phyloP scores from a whole-genome alignment of 2,888 invertebrate genomes.

The Rhamnusium bicolor region DNA sequence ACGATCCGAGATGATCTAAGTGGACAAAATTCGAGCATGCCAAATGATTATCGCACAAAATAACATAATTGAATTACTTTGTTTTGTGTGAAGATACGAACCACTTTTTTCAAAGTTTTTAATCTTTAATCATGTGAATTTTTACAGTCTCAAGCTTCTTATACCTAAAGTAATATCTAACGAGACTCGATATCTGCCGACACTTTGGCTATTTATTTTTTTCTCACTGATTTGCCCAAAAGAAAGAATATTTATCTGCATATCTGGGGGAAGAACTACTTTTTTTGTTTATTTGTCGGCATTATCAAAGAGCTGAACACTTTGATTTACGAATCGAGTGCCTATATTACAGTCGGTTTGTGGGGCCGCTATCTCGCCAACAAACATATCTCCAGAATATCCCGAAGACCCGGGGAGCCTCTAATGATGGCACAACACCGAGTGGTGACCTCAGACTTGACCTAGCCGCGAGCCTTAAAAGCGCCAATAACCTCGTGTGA shows the following conservation, averaged over 20 bases:
- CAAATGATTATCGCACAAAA: too few species aligned
- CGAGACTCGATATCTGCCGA: too few species aligned
- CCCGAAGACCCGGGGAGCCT: slow-evolving; percentile 38
- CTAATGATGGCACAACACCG: slow-evolving; percentile 47
- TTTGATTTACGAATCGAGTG: slow-evolving; percentile 11
- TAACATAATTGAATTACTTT: too few species aligned
- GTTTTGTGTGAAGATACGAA: too few species aligned
- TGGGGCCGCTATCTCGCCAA: background rate
- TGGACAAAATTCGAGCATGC: too few species aligned
- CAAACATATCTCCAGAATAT: slow-evolving; percentile 1
- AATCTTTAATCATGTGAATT: too few species aligned
- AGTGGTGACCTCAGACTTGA: slow-evolving; percentile 53
- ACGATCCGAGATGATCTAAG: too few species aligned
- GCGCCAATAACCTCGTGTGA: slow-evolving; percentile 63
- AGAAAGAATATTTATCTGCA: background rate
- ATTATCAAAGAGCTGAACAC: slow-evolving; percentile 4
- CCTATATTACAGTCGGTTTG: slow-evolving; percentile 11
- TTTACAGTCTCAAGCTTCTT: too few species aligned
- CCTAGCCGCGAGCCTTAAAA: slow-evolving; percentile 52
- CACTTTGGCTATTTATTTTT: background rate
- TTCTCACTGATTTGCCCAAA: background rate
- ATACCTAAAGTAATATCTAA: too few species aligned
- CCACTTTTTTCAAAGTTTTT: too few species aligned
- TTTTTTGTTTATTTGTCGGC: slow-evolving; percentile 4
- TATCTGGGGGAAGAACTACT: background rate